phyloP scores from a whole-genome alignment of 2,888 invertebrate genomes.

The Nomada fucata region DNA sequence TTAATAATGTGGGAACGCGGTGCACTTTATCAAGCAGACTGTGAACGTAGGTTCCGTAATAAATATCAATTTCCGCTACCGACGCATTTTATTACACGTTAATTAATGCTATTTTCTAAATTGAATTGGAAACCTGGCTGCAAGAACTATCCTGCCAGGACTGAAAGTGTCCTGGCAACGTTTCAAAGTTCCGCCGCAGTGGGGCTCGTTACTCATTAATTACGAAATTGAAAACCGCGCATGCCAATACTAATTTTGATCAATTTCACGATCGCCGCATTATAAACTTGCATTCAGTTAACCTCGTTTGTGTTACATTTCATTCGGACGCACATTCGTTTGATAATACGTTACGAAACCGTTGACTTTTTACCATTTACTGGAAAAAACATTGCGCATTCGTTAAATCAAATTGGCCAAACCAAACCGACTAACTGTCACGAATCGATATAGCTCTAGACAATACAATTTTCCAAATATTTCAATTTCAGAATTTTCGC shows the following conservation, averaged over 20 bases:
- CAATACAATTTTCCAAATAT: too few relatives aligned
- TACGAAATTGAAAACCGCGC: constrained; percentile 41
- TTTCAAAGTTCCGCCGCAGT: constrained; percentile 38
- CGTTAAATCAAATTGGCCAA: not conserved
- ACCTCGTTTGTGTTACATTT: constrained; percentile 23
- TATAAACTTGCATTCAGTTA: constrained; percentile 6
- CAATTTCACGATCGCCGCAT: constrained; percentile 28
- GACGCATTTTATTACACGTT: constrained; percentile 29
- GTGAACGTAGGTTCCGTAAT: constrained; percentile 10
- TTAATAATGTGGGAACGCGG: constrained; percentile 13
- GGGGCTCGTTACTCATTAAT: constrained; percentile 45
- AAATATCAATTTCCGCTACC: constrained; percentile 14
- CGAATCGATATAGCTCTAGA: not conserved
- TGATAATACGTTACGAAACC: not conserved
- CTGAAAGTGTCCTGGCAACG: constrained; percentile 44
- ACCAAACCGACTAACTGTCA: not conserved
- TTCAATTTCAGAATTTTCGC: not conserved
- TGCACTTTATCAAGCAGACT: constrained; percentile 12
- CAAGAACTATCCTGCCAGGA: constrained; percentile 26
- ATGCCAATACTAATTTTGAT: constrained; percentile 39
- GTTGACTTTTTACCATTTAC: not conserved
- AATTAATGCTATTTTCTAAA: constrained; percentile 49
- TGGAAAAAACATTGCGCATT: not conserved
- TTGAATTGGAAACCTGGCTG: constrained; percentile 38
- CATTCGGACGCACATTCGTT: not conserved